Evolutionary conservation across 1,140 invertebrate species (phyloP).

Genomic region (Proctacanthus coquilletti): DNA sequence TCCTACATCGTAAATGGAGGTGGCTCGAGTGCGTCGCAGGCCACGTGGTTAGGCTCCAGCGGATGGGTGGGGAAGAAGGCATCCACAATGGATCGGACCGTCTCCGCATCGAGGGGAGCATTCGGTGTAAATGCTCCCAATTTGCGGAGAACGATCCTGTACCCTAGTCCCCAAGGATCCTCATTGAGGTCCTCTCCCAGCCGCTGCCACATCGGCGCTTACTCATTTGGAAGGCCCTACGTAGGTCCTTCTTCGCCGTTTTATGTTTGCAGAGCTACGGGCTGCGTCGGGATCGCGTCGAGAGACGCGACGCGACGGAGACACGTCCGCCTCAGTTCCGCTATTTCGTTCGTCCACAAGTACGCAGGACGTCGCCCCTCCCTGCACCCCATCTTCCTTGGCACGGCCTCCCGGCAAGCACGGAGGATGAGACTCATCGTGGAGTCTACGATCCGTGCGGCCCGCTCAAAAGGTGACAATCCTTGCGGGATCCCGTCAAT

Average conservation of each 20-base stretch:
- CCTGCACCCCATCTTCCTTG: too few relatives aligned
- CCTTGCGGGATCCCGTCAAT: too few relatives aligned
- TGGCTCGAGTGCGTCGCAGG: neutral
- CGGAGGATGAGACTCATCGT: too few relatives aligned
- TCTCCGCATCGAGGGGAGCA: neutral
- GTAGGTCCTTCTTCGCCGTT: conserved; percentile 6
- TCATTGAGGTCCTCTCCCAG: conserved; percentile 9
- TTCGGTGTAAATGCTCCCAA: neutral
- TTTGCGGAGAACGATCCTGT: conserved; percentile 9
- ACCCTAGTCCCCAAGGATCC: conserved; percentile 12
- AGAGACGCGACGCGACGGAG: too few relatives aligned
- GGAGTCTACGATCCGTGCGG: too few relatives aligned
- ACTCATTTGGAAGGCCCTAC: conserved; percentile 7
- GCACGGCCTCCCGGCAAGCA: too few relatives aligned
- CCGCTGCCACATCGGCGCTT: conserved; percentile 7
- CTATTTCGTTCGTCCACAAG: too few relatives aligned
- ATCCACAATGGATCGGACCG: neutral
- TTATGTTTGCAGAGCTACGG: conserved; percentile 3
- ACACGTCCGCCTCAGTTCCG: too few relatives aligned
- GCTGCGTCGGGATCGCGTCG: too few relatives aligned
- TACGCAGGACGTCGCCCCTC: neutral
- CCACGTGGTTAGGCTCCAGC: neutral
- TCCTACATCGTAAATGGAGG: conserved; percentile 10
- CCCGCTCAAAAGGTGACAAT: too few relatives aligned
- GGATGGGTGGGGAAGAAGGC: conserved; percentile 1